Evolutionary conservation across 2,888 invertebrate genomes (phyloP).

Genomic region (Leptura quadrifasciata): DNA sequence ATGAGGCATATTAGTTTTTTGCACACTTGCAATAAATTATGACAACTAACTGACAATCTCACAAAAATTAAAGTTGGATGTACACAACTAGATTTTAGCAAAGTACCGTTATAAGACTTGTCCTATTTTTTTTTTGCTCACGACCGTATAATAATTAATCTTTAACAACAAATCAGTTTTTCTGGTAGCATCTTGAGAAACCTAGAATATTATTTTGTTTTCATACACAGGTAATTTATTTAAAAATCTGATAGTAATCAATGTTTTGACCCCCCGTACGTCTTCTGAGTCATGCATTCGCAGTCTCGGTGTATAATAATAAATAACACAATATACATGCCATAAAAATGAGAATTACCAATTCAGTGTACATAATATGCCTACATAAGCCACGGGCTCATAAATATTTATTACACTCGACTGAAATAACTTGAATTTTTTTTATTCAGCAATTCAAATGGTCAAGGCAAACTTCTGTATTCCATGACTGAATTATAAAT

Average conservation of each 20-base stretch:
- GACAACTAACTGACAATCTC: no score
- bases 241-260: not conserved
- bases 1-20: no score
- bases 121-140: no score
- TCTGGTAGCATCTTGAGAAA: no score
- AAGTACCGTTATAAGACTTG: no score
- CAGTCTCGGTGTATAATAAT: slow-evolving; percentile 23
- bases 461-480: slow-evolving; percentile 44
- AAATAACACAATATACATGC: slow-evolving; percentile 6
- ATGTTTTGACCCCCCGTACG: not conserved
- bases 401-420: slow-evolving; percentile 39
- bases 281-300: slow-evolving; percentile 2
- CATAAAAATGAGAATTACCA: slow-evolving; percentile 35
- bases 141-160: no score
- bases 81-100: no score
- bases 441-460: slow-evolving; percentile 42
- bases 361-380: slow-evolving; percentile 38
- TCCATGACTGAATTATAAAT: slow-evolving; percentile 41
- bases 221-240: no score
- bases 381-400: slow-evolving; percentile 40
- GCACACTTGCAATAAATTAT: no score
- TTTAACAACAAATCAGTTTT: no score
- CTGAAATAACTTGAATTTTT: slow-evolving; percentile 42
- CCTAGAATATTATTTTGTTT: no score
- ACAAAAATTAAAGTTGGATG: no score